Conservation (phyloP, 2,113 vertebrate species). For the Castor canadensis region DNA sequence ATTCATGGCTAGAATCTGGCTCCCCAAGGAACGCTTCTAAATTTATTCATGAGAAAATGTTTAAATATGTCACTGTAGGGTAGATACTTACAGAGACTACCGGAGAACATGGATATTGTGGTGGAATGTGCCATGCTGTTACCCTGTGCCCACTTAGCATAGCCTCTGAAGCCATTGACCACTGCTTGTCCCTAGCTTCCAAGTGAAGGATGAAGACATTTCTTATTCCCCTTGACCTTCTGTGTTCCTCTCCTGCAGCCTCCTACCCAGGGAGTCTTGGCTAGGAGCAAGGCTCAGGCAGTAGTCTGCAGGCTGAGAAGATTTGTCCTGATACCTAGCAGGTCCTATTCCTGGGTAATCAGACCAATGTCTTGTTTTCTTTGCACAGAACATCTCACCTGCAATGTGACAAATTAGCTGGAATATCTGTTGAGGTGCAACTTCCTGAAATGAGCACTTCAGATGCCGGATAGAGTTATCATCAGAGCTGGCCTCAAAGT, state of each 20-base stretch:
- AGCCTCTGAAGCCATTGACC: not conserved
- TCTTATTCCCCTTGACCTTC: not conserved
- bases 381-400: not conserved
- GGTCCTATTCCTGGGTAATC: not conserved
- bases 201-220: not conserved
- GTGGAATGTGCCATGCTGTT: too few relatives aligned
- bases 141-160: not conserved
- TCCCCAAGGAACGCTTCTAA: not conserved
- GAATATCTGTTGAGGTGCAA: not conserved
- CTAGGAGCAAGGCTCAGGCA: not conserved
- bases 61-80: not conserved
- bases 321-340: not conserved
- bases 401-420: not conserved
- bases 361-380: not conserved
- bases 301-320: not conserved
- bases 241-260: not conserved
- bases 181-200: not conserved
- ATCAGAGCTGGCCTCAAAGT: not conserved
- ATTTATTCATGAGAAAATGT: not conserved
- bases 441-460: not conserved
- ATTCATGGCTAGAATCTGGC: not conserved
- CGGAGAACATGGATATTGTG: accelerated
- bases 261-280: not conserved
- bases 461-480: not conserved
- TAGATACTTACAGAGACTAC: not conserved